Base-by-base conservation (phyloP, 2,113 vertebrate species). In the Vulpes lagopus region DNA sequence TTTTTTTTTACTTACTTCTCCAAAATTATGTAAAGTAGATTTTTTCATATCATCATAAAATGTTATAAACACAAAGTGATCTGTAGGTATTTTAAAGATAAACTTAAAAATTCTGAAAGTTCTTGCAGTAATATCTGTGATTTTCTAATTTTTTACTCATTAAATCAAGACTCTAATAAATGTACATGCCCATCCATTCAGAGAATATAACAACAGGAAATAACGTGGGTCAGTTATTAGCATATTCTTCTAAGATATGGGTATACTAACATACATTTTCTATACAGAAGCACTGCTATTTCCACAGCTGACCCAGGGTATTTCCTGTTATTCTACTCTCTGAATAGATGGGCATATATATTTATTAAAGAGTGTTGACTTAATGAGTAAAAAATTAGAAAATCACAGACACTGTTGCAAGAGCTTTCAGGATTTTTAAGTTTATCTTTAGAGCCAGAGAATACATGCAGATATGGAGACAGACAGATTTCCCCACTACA, bases 41-140 rank as follows among this genome's bases (percentile, higher is more conserved):
- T 89, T 91, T 64, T 93, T 95, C 69, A 94, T 38, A 23, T 96
- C 53, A 85, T 14, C 87, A 30, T 80, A 92, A 87, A 96, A 88
- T 35, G 51, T 89, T 73, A 78, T 7, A 14, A 81, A 38, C 86
- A 32, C 32, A 30, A 80, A 86, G 67, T 74, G 73, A 84, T 8
- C 15, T 88, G 0, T 78, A 8, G 32, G 3, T 59, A 51, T 95
- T 85, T 65, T 87, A 49, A 94, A 94, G 38, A 89, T 81, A 83
- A 59, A 74, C 71, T 73, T 90, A 55, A 93, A 71, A 60, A 91
- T 89, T 91, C 35, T 76, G 53, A 92, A 91, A 78, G 32, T 27
- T 35, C 23, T 88, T 76, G 11, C 5, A 89, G 10, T 64, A 55
- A 86, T 91, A 6, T 49, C 64, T 65, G 11, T 92, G 38, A n/a